phyloP scores from a whole-genome alignment of 2,888 invertebrate species.

The Eristalinus aeneus region DNA sequence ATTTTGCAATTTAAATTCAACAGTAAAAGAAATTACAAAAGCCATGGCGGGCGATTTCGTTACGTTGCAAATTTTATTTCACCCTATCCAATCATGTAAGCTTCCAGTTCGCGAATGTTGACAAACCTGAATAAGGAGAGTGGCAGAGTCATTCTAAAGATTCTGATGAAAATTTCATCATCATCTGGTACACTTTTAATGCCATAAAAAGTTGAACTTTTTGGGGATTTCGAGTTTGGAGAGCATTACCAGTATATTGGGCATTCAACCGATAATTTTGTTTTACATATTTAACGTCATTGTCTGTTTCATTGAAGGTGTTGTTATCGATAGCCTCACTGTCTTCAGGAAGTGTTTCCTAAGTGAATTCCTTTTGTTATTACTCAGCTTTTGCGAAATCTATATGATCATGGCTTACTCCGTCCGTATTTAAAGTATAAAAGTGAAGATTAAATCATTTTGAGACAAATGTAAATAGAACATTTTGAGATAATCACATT shows the following conservation, averaged over 20 bases:
- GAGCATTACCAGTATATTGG: background rate
- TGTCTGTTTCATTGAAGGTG: too few relatives aligned
- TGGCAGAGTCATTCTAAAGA: too few relatives aligned
- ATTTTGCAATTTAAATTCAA: conserved; percentile 19
- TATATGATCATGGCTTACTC: conserved; percentile 20
- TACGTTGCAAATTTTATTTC: conserved; percentile 53
- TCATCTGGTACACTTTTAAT: conserved; percentile 34
- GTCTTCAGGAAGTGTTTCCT: conserved; percentile 47
- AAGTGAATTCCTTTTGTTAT: conserved; percentile 58
- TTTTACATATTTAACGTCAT: too few relatives aligned
- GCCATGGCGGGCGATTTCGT: background rate
- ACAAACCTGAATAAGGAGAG: background rate
- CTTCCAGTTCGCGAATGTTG: background rate
- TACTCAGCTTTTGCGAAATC: conserved; percentile 30
- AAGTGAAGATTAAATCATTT: too few relatives aligned
- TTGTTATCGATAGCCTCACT: too few relatives aligned
- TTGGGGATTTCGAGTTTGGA: background rate
- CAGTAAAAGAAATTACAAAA: background rate
- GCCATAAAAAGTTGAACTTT: conserved; percentile 24
- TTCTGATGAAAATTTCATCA: conserved; percentile 5
- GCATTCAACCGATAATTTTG: too few relatives aligned
- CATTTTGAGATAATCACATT: too few relatives aligned
- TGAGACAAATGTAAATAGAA: too few relatives aligned
- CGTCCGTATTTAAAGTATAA: conserved; percentile 29
- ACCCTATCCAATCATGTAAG: conserved; percentile 22